A percentile compares a stretch with the other conserved stretches of the same genome.
These are phyloP conservation scores for Corydoras maculifer DNA, from an alignment of 2,113 vertebrate species.

Conservation along the genomic window DNA sequence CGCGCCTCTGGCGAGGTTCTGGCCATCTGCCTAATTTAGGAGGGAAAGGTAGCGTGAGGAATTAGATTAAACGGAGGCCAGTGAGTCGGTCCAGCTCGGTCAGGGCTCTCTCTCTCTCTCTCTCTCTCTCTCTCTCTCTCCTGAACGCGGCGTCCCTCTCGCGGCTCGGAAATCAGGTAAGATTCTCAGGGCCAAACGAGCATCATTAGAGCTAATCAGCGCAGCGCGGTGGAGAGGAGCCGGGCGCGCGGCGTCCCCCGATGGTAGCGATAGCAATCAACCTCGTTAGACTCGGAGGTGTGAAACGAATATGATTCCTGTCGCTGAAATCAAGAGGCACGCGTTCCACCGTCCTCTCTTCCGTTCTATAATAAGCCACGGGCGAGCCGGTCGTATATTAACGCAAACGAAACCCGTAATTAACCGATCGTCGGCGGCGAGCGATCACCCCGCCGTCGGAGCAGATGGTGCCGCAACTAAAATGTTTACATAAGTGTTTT, in stretches of 20 bases:
- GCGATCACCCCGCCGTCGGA: too few relatives aligned
- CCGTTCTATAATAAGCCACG: not conserved
- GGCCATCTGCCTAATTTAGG: constrained; percentile 51
- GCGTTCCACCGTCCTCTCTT: not conserved
- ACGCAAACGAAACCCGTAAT: not conserved
- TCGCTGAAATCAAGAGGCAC: constrained; percentile 23
- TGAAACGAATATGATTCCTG: constrained; percentile 24
- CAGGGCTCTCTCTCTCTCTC: constrained; percentile 23
- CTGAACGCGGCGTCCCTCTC: constrained; percentile 9
- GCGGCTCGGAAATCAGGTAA: constrained; percentile 33
- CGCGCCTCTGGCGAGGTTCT: constrained; percentile 33
- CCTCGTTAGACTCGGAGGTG: constrained; percentile 26
- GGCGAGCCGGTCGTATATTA: not conserved
- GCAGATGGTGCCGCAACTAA: too few relatives aligned
- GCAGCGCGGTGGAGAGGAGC: constrained; percentile 27
- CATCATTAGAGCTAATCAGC: constrained; percentile 46
- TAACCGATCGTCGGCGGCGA: too few relatives aligned
- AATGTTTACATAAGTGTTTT: not conserved
- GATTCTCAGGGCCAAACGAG: constrained; percentile 38
- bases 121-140: constrained; percentile 10
- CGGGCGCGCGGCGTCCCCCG: constrained; percentile 21
- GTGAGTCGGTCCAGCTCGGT: constrained; percentile 38
- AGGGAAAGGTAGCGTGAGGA: constrained; percentile 47
- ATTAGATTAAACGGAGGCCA: constrained; percentile 46
- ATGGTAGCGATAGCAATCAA: constrained; percentile 37